Percentiles rank a stretch among this genome's conserved stretches.
Evolutionary conservation across 2,797 vertebrate genomes (phyloP).

Genomic region (Thripadectes ignobilis): DNA sequence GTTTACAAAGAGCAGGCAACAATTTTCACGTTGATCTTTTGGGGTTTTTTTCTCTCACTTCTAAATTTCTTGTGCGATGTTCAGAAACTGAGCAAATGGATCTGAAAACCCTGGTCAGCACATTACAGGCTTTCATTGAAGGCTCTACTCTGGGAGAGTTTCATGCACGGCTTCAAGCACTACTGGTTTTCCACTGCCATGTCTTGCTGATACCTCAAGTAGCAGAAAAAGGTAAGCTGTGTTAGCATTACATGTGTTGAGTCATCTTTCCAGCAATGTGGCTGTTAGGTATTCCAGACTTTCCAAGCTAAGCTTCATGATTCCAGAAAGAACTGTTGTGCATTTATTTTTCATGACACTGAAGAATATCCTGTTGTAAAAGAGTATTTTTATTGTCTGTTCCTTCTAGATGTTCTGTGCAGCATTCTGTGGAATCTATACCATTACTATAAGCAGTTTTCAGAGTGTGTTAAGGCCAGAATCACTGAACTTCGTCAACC

Average conservation of each 20-base stretch:
- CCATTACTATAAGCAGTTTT: conserved; percentile 94
- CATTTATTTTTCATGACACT: not conserved
- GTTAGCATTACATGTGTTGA: not conserved
- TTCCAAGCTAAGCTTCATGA: not conserved
- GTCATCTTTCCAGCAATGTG: not conserved
- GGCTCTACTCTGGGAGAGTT: conserved; percentile 91
- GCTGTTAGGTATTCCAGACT: not conserved
- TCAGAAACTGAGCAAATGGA: conserved; percentile 69
- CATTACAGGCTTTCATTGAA: conserved; percentile 92
- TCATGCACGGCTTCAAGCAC: conserved; percentile 82
- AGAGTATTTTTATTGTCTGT: not conserved
- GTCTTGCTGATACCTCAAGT: conserved; percentile 84
- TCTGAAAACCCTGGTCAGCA: conserved; percentile 82
- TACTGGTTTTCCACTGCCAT: conserved; percentile 96
- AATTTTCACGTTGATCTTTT: not conserved
- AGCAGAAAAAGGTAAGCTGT: conserved; percentile 81
- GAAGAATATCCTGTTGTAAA: not conserved
- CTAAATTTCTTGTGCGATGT: not conserved
- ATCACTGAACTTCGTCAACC: conserved; percentile 87
- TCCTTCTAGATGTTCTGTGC: conserved; percentile 82
- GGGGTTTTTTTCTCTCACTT: not conserved
- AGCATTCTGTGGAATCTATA: conserved; percentile 94
- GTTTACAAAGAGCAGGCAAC: not conserved
- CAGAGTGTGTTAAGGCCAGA: conserved; percentile 81
- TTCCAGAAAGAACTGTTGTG: not conserved